A percentile compares a stretch with the other conserved stretches of the same genome.
Conservation (phyloP, 2,888 invertebrate species). For the Eupithecia centaureata region DNA sequence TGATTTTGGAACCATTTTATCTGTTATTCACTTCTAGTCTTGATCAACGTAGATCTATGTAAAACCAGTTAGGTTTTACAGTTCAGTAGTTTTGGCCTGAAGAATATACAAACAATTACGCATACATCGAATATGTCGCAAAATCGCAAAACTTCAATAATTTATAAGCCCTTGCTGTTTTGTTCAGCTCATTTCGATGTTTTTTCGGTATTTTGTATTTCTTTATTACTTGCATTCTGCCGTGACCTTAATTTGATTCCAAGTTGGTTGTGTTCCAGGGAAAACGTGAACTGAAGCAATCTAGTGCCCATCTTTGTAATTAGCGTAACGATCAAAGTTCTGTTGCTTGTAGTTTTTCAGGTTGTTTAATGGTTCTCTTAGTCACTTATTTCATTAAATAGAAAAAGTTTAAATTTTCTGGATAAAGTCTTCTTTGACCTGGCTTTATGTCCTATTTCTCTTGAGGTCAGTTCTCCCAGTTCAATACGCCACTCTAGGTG, state of each 20-base stretch:
- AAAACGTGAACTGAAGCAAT: constrained; percentile 8
- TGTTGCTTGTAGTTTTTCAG: neutral
- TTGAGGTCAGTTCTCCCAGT: too few relatives aligned
- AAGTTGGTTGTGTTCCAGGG: constrained; percentile 37
- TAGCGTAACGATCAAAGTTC: constrained; percentile 19
- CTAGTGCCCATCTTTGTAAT: constrained; percentile 15
- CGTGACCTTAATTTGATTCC: constrained; percentile 45
- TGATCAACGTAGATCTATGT: too few relatives aligned
- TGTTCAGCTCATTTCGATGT: neutral
- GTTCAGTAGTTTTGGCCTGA: too few relatives aligned
- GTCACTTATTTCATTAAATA: neutral
- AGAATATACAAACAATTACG: too few relatives aligned
- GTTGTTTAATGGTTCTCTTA: neutral
- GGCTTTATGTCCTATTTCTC: too few relatives aligned
- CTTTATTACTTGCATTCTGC: constrained; percentile 1
- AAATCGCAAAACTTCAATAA: too few relatives aligned
- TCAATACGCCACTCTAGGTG: too few relatives aligned
- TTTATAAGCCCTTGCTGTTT: neutral
- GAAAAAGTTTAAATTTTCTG: neutral
- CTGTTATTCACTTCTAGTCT: too few relatives aligned
- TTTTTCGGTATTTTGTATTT: neutral
- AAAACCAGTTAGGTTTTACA: too few relatives aligned
- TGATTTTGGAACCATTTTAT: too few relatives aligned
- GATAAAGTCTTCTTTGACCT: too few relatives aligned
- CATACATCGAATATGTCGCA: too few relatives aligned